Percentiles rank a stretch among this genome's conserved stretches.
phyloP scores from a whole-genome alignment of 1,140 invertebrate genomes.

The Parasteatoda tepidariorum region DNA sequence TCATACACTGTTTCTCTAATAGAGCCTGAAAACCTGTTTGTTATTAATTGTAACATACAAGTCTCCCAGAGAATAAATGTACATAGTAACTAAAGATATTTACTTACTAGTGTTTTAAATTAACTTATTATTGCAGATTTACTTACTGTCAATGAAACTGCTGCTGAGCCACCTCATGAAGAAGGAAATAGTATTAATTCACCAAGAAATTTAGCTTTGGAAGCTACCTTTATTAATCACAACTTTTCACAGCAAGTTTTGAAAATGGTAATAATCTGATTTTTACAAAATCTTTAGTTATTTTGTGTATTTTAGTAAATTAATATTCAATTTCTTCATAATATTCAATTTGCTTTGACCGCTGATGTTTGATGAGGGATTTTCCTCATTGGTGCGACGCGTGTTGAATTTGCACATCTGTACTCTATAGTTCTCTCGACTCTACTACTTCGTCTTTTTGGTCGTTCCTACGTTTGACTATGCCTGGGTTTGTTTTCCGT shows the following conservation, averaged over 20 bases:
- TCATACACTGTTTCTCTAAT: too few species aligned
- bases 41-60: too few species aligned
- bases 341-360: too few species aligned
- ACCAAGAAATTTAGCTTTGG: constrained; percentile 93
- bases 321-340: constrained; percentile 30
- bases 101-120: too few species aligned
- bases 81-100: too few species aligned
- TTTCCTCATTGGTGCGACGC: neutral
- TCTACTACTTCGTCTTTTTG: too few species aligned
- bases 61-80: too few species aligned
- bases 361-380: too few species aligned
- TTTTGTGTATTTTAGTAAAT: neutral
- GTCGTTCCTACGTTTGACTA: too few species aligned
- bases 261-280: constrained; percentile 70
- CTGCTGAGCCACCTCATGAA: constrained; percentile 95
- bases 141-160: constrained; percentile 97
- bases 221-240: constrained; percentile 99
- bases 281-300: constrained; percentile 30
- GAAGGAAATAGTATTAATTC: constrained; percentile 93
- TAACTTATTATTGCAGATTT: constrained; percentile 78
- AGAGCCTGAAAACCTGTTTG: too few species aligned
- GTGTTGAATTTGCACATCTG: neutral
- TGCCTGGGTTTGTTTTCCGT: too few species aligned
- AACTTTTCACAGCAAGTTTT: constrained; percentile 98
- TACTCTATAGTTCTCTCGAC: too few species aligned